Base-by-base conservation (phyloP, 2,888 invertebrate species). In the Tiliacea citrago region DNA sequence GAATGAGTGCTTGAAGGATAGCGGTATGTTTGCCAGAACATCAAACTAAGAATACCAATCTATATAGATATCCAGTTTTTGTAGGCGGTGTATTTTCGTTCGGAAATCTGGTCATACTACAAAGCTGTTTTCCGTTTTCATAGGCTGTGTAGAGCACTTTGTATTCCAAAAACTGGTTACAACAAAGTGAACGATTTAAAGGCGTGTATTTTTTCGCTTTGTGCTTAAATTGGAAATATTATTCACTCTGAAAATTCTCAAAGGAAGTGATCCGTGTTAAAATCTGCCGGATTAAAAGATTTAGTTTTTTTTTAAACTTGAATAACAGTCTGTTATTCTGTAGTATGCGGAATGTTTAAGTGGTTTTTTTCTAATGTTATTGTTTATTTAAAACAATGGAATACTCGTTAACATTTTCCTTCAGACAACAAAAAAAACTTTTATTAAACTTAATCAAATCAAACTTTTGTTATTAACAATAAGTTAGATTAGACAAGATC, bases 141-240 rank as follows among this genome's bases (percentile, higher is more conserved):
- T 29, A 53, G 13, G 1, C 18, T 8, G 29, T 68, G 42, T n/a
- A 51, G 39, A 73, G 73, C 80, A 79, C 63, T 73, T 42, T 73
- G 35, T 53, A 13, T 63, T 57, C 21, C 53, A 35, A 60, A 68
- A 53, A 47, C 57, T 47, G 51, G 47, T 58, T 65, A 68, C 42
- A n/a, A 65, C 53, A 68, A 79, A 79, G 79, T 58, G 47, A 68
- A 63, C 24, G 24, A 63, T 67, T 67, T 42, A 3, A 18, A 47
- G 35, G 72, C 18, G 18, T 18, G 39, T 13, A 13, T 51, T 61
- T 62, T 68, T 58, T 72, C 49, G 42, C 24, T 76, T 76, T 76
- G 13, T 47, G 39, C n/a, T 18, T 39, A 24, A 39, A 61, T 9
- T 61, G n/a, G 3, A 53, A 47, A 68, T 35, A 35, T 49, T 55